Percentiles rank a stretch among this genome's conserved stretches.
Evolutionary conservation across 2,888 invertebrate species (phyloP).

Genomic region (Steromphala cineraria): DNA sequence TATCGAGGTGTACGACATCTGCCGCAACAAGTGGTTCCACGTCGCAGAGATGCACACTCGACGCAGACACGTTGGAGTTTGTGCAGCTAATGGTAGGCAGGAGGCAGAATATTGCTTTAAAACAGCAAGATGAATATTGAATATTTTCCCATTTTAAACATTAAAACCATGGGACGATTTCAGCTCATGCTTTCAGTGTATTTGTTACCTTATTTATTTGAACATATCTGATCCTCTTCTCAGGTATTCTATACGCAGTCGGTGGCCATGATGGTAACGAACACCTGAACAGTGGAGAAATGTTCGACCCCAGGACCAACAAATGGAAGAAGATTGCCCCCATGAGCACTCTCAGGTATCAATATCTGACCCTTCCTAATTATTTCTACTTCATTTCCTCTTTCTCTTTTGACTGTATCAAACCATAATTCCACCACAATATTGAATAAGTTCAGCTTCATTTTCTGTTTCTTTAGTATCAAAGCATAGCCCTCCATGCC

Average conservation of each 20-base stretch:
- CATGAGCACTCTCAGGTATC: conserved; percentile 74
- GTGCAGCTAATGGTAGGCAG: conserved; percentile 72
- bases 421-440: too few relatives aligned
- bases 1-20: conserved; percentile 76
- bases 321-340: conserved; percentile 74
- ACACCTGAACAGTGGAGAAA: conserved; percentile 76
- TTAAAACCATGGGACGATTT: background rate
- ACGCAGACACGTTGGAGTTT: conserved; percentile 77
- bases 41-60: conserved; percentile 76
- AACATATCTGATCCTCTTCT: background rate
- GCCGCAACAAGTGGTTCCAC: conserved; percentile 75
- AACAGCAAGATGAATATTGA: too few relatives aligned
- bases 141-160: background rate
- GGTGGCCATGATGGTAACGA: conserved; percentile 78
- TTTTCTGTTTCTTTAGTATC: too few relatives aligned
- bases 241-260: conserved; percentile 76
- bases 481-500: too few relatives aligned
- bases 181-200: background rate
- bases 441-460: too few relatives aligned
- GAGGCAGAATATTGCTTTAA: background rate
- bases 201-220: background rate
- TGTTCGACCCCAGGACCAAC: conserved; percentile 75
- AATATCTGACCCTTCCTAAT: too few relatives aligned
- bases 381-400: too few relatives aligned
- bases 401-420: too few relatives aligned